Evolutionary conservation across 1,140 invertebrate species (phyloP), one percentile per base, ranked within the genome.

Genomic region (Aphelinus certus): DNA sequence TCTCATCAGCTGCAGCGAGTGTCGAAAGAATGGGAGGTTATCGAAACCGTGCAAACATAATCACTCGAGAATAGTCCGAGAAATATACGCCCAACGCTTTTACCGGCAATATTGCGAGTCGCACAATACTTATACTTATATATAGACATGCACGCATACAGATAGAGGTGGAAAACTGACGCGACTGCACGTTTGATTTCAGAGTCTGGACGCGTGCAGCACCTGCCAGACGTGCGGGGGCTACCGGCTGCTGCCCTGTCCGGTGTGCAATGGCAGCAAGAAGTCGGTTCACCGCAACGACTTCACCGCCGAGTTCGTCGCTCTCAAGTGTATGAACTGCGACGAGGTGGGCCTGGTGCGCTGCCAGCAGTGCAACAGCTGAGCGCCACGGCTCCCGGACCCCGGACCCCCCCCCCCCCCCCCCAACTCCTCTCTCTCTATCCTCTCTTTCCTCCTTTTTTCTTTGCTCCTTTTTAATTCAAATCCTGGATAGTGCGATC

Each of bases 291-390:
- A 97, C 84, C 90, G 96, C 76, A 98, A 98, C 87, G 93, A 97
- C 80, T 98, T 98, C 84, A 97, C 96, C 0, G 92, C 95, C 10
- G 95, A 97, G 88, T 96, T 98, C 83, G 93, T 96, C 61, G 95
- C 96, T 1, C 89, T 98, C n/a, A 96, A 97, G 79, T 98, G 97
- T 87, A 97, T 97, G 93, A 95, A 95, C 81, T 98, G 97, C 88
- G 95, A 98, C 82, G 96, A 97, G 88, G 96, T 96, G 7, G 97
- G 96, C 51, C 89, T 98, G 7, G 93, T 98, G 3, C 91, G 92
- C 76, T 98, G 97, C 87, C 92, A 93, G 71, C 90, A 92, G 64
- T 98, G 96, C 86, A n/a, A 46, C 47, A 65, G 63, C 26, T 63
- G 6, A n/a, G 26, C 47, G 47, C 48, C 43, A 65, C 63, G 49